Evolutionary conservation across 2,797 vertebrate genomes (phyloP).

Genomic region (Alauda arvensis): DNA sequence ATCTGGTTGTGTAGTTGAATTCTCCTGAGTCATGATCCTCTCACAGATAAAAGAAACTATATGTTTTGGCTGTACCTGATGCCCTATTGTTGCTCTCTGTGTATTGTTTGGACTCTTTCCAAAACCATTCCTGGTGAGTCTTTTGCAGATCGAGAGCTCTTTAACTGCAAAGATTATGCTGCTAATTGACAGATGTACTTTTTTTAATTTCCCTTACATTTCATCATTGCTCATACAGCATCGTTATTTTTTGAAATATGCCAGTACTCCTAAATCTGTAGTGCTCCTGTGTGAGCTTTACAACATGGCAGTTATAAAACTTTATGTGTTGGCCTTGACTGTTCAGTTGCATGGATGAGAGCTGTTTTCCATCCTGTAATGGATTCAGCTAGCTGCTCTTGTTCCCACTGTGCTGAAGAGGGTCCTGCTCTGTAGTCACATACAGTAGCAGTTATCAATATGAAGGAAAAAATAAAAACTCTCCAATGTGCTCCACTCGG

Average conservation of each 20-base stretch:
- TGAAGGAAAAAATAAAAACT: not conserved
- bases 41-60: not conserved
- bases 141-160: not conserved
- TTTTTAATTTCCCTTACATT: not conserved
- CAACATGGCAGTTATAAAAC: not conserved
- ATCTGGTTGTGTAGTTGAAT: not conserved
- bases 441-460: not conserved
- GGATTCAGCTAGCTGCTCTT: not conserved
- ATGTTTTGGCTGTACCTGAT: not conserved
- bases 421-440: not conserved
- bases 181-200: not conserved
- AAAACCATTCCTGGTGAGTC: not conserved
- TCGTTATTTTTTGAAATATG: constrained; percentile 7
- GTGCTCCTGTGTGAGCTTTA: not conserved
- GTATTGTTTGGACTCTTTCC: not conserved
- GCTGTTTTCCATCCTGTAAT: not conserved
- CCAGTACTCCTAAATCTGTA: not conserved
- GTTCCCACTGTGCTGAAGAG: not conserved
- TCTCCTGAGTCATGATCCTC: not conserved
- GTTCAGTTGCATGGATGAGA: not conserved
- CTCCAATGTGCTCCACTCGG: not conserved
- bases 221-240: not conserved
- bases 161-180: not conserved
- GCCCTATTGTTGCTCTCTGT: not conserved
- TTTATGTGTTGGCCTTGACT: not conserved